phyloP scores from a whole-genome alignment of 2,888 invertebrate genomes.

The Ophion ellenae region DNA sequence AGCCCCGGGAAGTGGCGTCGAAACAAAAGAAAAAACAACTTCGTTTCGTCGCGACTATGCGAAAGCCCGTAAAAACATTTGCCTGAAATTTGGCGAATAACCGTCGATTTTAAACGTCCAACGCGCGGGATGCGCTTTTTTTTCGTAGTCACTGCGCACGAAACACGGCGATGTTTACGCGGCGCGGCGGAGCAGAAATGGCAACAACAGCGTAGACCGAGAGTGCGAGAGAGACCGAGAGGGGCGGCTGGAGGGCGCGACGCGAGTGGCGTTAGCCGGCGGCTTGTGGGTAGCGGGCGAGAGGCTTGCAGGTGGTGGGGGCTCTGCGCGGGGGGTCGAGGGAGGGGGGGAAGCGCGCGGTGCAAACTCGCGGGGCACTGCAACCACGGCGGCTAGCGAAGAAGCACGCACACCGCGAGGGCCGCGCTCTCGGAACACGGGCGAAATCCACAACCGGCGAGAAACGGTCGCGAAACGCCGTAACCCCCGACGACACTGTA shows the following conservation, averaged over 20 bases:
- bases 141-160: conserved; percentile 67
- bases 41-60: no score
- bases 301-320: conserved; percentile 35
- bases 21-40: no score
- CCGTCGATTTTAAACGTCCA: conserved; percentile 17
- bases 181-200: conserved; percentile 49
- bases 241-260: not conserved
- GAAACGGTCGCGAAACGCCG: conserved; percentile 35
- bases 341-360: conserved; percentile 55
- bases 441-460: conserved; percentile 39
- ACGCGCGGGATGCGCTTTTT: conserved; percentile 63
- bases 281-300: conserved; percentile 38
- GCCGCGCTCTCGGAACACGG: conserved; percentile 21
- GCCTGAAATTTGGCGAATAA: not conserved
- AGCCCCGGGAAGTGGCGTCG: no score
- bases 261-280: conserved; percentile 8
- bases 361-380: conserved; percentile 72
- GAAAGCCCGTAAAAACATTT: not conserved
- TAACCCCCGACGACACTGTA: conserved; percentile 36
- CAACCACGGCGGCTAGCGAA: conserved; percentile 77
- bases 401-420: conserved; percentile 74
- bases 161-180: conserved; percentile 32
- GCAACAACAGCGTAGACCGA: conserved; percentile 24
- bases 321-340: conserved; percentile 50
- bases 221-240: conserved; percentile 37